Conservation (phyloP, 2,888 invertebrate species). For the Gymnosoma rotundatum region DNA sequence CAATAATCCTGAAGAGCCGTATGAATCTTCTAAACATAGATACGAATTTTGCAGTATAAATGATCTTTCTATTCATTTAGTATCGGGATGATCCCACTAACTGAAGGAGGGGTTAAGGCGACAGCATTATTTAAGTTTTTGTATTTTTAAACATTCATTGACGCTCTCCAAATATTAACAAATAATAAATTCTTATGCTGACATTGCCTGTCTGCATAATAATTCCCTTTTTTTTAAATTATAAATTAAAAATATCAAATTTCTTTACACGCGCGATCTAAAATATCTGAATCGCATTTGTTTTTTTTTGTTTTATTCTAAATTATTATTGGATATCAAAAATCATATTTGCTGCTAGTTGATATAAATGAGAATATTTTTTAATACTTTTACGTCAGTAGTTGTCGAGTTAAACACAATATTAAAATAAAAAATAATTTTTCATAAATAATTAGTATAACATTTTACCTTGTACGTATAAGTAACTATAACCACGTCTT, state of each 20-base stretch:
- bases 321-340: neutral
- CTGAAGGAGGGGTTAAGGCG: slow-evolving; percentile 24
- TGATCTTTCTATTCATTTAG: slow-evolving; percentile 17
- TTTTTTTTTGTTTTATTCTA: neutral
- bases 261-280: neutral
- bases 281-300: neutral
- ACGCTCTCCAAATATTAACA: neutral
- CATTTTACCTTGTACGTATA: no score
- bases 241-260: neutral
- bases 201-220: slow-evolving; percentile 1
- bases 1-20: slow-evolving; percentile 10
- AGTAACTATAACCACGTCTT: no score
- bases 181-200: slow-evolving; percentile 8
- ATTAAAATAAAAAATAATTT: no score
- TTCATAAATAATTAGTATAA: no score
- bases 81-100: slow-evolving; percentile 30
- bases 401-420: neutral
- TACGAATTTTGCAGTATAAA: slow-evolving; percentile 1
- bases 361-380: slow-evolving; percentile 5
- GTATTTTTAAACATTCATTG: slow-evolving; percentile 2
- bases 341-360: neutral
- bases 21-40: neutral
- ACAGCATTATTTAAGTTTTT: slow-evolving; percentile 24
- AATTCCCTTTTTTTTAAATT: neutral
- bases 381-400: neutral